Evolutionary conservation across 2,888 invertebrate genomes (phyloP).

Genomic region (Ormyrus nitidulus): DNA sequence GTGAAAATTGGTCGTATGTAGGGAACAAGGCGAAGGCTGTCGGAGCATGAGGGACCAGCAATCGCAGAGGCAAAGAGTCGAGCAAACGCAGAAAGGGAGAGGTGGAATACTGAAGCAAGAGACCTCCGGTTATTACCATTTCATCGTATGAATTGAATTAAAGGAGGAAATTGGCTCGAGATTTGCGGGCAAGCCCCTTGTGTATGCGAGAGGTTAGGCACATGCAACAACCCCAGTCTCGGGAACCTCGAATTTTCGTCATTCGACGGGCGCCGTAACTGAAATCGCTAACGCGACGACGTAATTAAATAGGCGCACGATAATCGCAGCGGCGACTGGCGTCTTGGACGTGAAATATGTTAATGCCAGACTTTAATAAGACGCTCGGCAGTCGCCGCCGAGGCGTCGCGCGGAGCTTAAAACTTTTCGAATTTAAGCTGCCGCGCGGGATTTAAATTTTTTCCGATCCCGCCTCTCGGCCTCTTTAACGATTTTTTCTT

Average conservation of each 20-base stretch:
- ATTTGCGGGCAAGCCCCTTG: slow-evolving; percentile 8
- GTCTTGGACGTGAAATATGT: slow-evolving; percentile 22
- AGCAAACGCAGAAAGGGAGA: not conserved
- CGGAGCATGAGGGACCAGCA: slow-evolving; percentile 10
- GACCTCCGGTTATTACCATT: slow-evolving; percentile 38
- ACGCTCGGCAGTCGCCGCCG: not conserved
- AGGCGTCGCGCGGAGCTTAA: not conserved
- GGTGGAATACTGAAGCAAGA: not conserved
- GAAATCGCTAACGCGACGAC: slow-evolving; percentile 18
- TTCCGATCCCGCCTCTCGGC: not conserved
- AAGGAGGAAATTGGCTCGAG: slow-evolving; percentile 39
- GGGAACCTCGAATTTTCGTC: slow-evolving; percentile 22
- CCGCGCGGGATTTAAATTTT: slow-evolving; percentile 40
- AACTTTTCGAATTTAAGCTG: slow-evolving; percentile 42
- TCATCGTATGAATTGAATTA: slow-evolving; percentile 52
- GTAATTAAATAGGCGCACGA: slow-evolving; percentile 36
- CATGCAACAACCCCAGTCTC: not conserved
- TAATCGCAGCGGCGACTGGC: slow-evolving; percentile 9
- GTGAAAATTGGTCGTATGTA: too few species aligned
- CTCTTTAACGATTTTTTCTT: not conserved
- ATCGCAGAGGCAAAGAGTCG: not conserved
- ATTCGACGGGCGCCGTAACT: not conserved
- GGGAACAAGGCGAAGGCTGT: slow-evolving; percentile 13
- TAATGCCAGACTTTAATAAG: slow-evolving; percentile 15
- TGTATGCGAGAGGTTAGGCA: not conserved